A percentile compares a stretch with the other conserved stretches of the same genome.
phyloP scores from a whole-genome alignment of 2,113 vertebrate genomes.

The Mesocricetus auratus region DNA sequence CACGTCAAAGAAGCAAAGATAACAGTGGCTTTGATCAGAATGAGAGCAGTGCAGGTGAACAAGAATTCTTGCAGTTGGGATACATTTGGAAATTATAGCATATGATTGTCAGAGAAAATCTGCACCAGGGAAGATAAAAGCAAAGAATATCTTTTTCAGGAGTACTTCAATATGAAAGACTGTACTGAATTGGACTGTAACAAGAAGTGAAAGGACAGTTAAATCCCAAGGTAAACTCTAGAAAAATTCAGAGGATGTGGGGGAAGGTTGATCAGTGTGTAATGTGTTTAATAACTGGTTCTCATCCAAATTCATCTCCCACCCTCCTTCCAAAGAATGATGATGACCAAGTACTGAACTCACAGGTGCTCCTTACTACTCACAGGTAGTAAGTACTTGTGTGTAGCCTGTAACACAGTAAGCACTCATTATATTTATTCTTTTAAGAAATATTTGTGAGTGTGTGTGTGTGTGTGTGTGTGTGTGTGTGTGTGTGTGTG shows the following conservation, averaged over 20 bases:
- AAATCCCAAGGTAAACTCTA: not conserved
- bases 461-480: not conserved
- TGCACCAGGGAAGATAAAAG: not conserved
- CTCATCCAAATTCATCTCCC: too few relatives aligned
- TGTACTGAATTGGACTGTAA: not conserved
- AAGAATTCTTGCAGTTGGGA: not conserved
- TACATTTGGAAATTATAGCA: not conserved
- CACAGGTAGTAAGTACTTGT: not conserved
- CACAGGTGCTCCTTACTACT: not conserved
- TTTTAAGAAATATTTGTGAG: not conserved
- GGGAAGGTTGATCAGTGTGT: not conserved
- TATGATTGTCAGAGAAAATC: not conserved
- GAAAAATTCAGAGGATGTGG: not conserved
- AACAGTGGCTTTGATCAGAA: not conserved
- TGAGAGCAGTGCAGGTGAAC: not conserved
- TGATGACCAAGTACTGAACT: not conserved
- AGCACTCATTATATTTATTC: not conserved
- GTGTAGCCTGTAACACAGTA: not conserved
- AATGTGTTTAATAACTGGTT: not conserved
- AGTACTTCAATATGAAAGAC: not conserved
- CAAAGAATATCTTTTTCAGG: not conserved
- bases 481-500: not conserved
- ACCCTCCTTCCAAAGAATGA: not conserved
- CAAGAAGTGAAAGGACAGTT: not conserved
- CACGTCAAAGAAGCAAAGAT: not conserved